A percentile compares a stretch with the other conserved stretches of the same genome.
phyloP scores from a whole-genome alignment of 2,113 vertebrate genomes.

The Phrynocephalus versicolor region DNA sequence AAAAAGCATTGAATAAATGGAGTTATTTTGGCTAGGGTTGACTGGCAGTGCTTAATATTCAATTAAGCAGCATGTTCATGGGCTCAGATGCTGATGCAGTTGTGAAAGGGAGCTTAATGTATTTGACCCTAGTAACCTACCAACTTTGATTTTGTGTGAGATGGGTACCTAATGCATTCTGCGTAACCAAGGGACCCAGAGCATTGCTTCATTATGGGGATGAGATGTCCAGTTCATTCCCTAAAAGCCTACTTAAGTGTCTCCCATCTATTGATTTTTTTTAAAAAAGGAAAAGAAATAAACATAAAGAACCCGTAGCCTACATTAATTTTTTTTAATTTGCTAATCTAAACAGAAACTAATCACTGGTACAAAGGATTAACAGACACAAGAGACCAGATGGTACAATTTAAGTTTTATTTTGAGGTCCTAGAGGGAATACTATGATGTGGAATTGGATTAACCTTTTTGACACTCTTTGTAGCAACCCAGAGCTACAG shows the following conservation, averaged over 20 bases:
- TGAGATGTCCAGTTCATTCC: constrained; percentile 51
- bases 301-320: constrained; percentile 60
- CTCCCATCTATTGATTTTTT: constrained; percentile 60
- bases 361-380: constrained; percentile 71
- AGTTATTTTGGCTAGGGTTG: constrained; percentile 53
- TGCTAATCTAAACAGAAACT: constrained; percentile 73
- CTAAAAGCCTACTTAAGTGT: constrained; percentile 60
- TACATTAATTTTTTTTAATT: constrained; percentile 66
- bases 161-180: constrained; percentile 64
- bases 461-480: constrained; percentile 71
- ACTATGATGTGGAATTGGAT: constrained; percentile 66
- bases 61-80: constrained; percentile 66
- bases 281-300: constrained; percentile 49
- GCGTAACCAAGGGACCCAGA: constrained; percentile 46
- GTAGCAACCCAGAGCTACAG: constrained; percentile 63
- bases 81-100: constrained; percentile 63
- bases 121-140: constrained; percentile 64
- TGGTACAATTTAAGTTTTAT: constrained; percentile 72
- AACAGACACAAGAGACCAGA: constrained; percentile 70
- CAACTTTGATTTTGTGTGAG: constrained; percentile 70
- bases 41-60: constrained; percentile 70
- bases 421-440: constrained; percentile 66
- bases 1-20: constrained; percentile 68
- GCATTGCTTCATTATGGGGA: constrained; percentile 53
- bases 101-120: constrained; percentile 71